A percentile compares a stretch with the other conserved stretches of the same genome.
Conservation (phyloP, 2,797 vertebrate genomes). For the Galago senegalensis region DNA sequence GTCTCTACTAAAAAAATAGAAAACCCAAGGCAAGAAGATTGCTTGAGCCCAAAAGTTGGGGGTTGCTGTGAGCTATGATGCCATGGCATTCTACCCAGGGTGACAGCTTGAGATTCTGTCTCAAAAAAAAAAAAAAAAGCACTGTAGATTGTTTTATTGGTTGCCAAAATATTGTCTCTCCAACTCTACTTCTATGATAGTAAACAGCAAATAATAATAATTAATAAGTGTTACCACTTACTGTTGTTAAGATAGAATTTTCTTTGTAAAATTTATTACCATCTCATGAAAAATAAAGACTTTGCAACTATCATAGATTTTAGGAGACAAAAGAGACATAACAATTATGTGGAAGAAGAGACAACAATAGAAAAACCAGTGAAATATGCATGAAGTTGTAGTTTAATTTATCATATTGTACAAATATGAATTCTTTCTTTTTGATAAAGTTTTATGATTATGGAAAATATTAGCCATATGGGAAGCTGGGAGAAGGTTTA, state of each 20-base stretch:
- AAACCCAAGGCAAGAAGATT: too few relatives aligned
- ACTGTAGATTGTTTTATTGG: background rate
- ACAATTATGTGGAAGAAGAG: background rate
- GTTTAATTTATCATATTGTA: background rate
- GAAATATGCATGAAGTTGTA: background rate
- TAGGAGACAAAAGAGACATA: background rate
- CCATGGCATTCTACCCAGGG: too few relatives aligned
- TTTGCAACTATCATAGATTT: background rate
- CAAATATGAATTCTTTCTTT: background rate
- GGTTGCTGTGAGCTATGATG: too few relatives aligned
- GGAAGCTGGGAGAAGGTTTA: background rate
- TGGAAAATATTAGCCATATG: background rate
- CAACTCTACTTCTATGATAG: background rate
- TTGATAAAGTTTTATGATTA: background rate
- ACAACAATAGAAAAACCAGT: background rate
- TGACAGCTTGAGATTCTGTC: too few relatives aligned
- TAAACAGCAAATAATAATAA: background rate
- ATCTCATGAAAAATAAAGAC: background rate
- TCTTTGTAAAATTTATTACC: background rate
- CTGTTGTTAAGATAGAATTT: background rate
- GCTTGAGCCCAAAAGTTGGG: too few relatives aligned
- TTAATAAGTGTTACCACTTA: background rate
- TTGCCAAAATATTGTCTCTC: background rate
- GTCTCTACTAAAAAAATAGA: too few relatives aligned
- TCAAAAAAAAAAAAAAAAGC: too few relatives aligned